Evolutionary conservation across 2,113 vertebrate genomes (phyloP), one percentile per base, ranked within the genome.

Genomic region (Puntigrus tetrazona): DNA sequence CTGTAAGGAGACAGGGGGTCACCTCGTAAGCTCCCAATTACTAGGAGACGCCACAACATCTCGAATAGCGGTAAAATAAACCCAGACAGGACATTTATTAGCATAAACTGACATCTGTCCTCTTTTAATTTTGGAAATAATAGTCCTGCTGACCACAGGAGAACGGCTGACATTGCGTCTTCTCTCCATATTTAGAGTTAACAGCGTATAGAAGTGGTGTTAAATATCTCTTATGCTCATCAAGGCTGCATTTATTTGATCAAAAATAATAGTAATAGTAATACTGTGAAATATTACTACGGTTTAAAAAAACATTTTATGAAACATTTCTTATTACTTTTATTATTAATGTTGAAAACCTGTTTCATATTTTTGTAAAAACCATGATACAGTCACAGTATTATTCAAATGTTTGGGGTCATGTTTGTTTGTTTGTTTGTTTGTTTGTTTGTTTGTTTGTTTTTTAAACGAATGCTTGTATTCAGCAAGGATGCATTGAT

Each of bases 1-100:
- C 90, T 92, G 85, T 41, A 45, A 84, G 63, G 84, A 92, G 92
- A 92, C 72, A 67, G n/a, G 69, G 90, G 94, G 93, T 94, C 92
- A 94, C 93, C 91, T 92, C 92, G 87, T 89, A 90, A 82, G 72
- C 84, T 70, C 84, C 67, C 52, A 31, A 47, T 79, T 80, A 72
- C 83, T 16, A 61, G 22, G 50, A 85, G 78, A 73, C 52, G 29
- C 83, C 27, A 61, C 50, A 38, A 79, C 50, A 45, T 57, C 25
- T 11, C 18, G 36, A 57, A 43, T 5, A 77, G 72, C 29, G 67
- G n/a, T 67, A 16, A 82, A 70, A 29, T 52, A 27, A 38, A 79
- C 9, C 36, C 63, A 61, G 78, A 85, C 52, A 34, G 50, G 72
- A 67, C n/a, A 52, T 85, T 29, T 78, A 78, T 59, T 43, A 72